phyloP scores from a whole-genome alignment of 2,113 vertebrate genomes.

The Ammospiza nelsoni region DNA sequence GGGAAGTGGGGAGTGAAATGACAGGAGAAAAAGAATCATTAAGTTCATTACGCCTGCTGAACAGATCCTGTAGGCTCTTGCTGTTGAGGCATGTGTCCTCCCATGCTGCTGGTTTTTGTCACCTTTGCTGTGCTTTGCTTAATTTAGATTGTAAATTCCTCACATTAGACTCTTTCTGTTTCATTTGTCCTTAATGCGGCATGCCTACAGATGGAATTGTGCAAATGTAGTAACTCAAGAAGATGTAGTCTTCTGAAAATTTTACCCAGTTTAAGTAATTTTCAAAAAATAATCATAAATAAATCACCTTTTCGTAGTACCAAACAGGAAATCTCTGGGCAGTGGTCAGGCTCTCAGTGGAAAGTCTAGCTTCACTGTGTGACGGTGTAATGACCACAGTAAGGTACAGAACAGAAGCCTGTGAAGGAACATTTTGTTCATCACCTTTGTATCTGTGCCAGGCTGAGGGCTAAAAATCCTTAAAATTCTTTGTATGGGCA shows the following conservation, averaged over 20 bases:
- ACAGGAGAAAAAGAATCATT: background rate
- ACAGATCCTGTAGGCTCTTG: slow-evolving; percentile 4
- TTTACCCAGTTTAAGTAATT: background rate
- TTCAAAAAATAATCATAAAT: background rate
- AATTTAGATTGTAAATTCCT: slow-evolving; percentile 46
- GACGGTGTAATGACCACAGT: background rate
- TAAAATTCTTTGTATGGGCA: background rate
- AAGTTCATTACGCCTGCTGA: background rate
- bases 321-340: slow-evolving; percentile 44
- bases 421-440: slow-evolving; percentile 15
- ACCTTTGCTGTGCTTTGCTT: background rate
- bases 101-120: background rate
- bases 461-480: background rate
- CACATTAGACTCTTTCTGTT: slow-evolving; percentile 13
- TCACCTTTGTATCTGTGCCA: background rate
- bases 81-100: background rate
- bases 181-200: background rate
- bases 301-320: slow-evolving; percentile 43
- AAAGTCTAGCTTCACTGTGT: slow-evolving; percentile 23
- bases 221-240: background rate
- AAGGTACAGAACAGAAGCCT: background rate
- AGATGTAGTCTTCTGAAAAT: background rate
- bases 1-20: slow-evolving; percentile 9
- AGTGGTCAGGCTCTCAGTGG: slow-evolving; percentile 45
- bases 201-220: background rate